Evolutionary conservation across 2,113 vertebrate genomes (phyloP).

Genomic region (Siniperca knerii): DNA sequence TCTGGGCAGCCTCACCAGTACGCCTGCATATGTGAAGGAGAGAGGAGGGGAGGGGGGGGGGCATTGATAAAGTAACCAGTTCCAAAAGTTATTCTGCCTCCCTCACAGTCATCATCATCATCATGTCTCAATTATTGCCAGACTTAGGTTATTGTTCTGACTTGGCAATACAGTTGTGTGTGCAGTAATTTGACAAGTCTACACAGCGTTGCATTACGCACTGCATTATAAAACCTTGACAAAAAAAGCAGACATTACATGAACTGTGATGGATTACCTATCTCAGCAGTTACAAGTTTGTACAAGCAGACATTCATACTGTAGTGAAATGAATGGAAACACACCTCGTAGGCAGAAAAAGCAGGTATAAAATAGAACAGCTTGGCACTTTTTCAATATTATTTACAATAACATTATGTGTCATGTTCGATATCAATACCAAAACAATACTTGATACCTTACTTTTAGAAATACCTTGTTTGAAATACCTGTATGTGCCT

Average conservation of each 20-base stretch:
- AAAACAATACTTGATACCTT: not conserved
- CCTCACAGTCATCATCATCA: not conserved
- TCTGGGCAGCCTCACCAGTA: conserved; percentile 45
- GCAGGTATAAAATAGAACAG: not conserved
- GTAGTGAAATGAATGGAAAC: not conserved
- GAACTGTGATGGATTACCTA: not conserved
- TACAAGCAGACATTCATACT: not conserved
- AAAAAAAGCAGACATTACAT: conserved; percentile 24
- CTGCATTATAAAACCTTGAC: conserved; percentile 6
- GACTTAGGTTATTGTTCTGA: conserved; percentile 9
- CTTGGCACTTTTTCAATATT: not conserved
- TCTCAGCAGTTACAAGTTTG: conserved; percentile 10
- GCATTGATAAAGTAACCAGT: conserved; percentile 25
- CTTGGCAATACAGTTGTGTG: not conserved
- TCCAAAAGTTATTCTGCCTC: conserved; percentile 32
- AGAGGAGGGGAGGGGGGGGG: not conserved
- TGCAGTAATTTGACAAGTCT: conserved; percentile 5
- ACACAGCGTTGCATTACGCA: not conserved
- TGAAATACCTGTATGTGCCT: not conserved
- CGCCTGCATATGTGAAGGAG: conserved; percentile 55
- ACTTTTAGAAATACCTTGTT: not conserved
- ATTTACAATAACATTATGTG: not conserved
- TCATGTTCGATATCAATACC: not conserved
- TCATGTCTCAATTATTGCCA: conserved; percentile 10
- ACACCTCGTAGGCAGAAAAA: not conserved